These are phyloP conservation scores for Ceyx erithaca DNA, from an alignment of 2,797 vertebrate species.

Conservation along the genomic window DNA sequence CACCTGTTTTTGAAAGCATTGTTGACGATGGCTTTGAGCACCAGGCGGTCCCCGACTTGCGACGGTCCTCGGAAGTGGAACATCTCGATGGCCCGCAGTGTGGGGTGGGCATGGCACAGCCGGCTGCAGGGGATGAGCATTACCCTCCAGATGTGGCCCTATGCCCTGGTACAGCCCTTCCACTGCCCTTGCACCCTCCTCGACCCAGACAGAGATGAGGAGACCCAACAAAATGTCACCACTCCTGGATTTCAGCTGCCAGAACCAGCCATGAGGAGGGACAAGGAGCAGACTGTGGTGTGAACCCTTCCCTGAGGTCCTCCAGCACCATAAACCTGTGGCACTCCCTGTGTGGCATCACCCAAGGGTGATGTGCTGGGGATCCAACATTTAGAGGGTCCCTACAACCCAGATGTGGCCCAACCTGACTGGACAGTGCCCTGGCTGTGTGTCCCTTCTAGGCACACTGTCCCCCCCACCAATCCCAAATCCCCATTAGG, in stretches of 20 bases:
- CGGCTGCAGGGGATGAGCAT: constrained; percentile 76
- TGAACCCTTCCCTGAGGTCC: neutral
- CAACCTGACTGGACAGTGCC: accelerated
- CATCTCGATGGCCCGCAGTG: constrained; percentile 93
- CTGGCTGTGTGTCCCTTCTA: neutral
- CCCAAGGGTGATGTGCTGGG: neutral
- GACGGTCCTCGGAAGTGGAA: constrained; percentile 96
- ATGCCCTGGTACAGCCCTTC: accelerated
- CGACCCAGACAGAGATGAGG: accelerated
- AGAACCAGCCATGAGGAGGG: neutral
- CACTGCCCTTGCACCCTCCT: accelerated
- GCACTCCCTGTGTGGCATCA: accelerated
- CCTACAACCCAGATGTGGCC: neutral
- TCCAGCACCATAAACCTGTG: accelerated
- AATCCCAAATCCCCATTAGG: accelerated
- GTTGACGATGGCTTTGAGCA: constrained; percentile 96
- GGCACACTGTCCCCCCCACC: neutral
- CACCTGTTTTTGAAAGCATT: constrained; percentile 95
- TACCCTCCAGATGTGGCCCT: accelerated
- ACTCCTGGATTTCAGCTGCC: neutral
- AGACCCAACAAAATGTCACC: neutral
- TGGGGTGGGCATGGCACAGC: constrained; percentile 90
- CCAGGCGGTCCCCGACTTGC: constrained; percentile 92
- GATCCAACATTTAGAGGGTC: neutral
- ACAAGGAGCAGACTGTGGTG: neutral